These are phyloP conservation scores for Molossus alvarezi DNA, from an alignment of 2,797 vertebrate genomes.

Conservation along the genomic window DNA sequence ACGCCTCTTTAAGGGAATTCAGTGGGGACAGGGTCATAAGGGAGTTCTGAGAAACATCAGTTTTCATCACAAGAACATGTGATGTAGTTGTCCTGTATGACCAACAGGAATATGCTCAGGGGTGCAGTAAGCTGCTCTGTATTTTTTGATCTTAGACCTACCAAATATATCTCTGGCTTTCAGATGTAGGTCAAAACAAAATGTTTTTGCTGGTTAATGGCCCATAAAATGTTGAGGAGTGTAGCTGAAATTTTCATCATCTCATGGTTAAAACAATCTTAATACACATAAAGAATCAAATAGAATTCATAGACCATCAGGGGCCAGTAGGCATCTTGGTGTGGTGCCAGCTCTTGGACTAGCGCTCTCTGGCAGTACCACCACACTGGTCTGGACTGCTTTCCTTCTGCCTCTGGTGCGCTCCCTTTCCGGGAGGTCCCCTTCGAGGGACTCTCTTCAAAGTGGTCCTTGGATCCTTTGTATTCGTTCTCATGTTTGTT, in stretches of 20 bases:
- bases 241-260: not conserved
- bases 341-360: not conserved
- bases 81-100: not conserved
- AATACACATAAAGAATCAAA: not conserved
- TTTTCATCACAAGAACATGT: not conserved
- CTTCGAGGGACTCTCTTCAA: not conserved
- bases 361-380: not conserved
- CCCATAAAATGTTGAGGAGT: not conserved
- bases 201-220: not conserved
- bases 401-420: not conserved
- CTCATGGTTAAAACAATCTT: not conserved
- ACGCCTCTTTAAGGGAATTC: conserved; percentile 2
- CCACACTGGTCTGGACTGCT: not conserved
- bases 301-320: not conserved
- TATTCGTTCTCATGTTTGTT: not conserved
- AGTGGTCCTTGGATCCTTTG: not conserved
- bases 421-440: not conserved
- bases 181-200: not conserved
- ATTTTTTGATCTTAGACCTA: not conserved
- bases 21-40: not conserved
- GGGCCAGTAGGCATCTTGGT: not conserved
- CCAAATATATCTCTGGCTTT: not conserved
- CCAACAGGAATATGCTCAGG: not conserved
- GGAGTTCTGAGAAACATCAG: not conserved
- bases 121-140: not conserved